Conservation (phyloP, 2,888 invertebrate genomes). For the Xiphydria camelus region DNA sequence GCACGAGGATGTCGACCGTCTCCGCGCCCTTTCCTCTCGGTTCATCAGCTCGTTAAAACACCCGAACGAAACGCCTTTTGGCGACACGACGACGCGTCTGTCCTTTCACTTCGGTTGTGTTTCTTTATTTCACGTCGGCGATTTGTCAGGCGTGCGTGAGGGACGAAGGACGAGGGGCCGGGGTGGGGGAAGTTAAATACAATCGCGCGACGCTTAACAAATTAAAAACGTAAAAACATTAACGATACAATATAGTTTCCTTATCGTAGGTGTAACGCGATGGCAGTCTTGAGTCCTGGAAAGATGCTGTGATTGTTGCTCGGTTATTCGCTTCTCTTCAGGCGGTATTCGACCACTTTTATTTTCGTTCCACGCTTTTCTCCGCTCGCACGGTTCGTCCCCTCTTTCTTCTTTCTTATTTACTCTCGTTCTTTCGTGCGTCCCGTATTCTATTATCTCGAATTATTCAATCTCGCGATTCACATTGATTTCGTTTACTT, state of each 20-base stretch:
- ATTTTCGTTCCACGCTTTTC: slow-evolving; percentile 19
- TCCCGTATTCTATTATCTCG: too few relatives aligned
- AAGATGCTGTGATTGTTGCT: slow-evolving; percentile 50
- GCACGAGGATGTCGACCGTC: too few relatives aligned
- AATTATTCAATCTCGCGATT: slow-evolving; percentile 27
- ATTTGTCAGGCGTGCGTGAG: too few relatives aligned
- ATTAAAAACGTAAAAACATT: slow-evolving; percentile 56
- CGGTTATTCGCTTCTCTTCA: slow-evolving; percentile 40
- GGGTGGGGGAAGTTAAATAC: slow-evolving; percentile 22
- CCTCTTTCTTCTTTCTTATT: slow-evolving; percentile 10
- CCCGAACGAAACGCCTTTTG: too few relatives aligned
- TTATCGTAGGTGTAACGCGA: slow-evolving; percentile 51
- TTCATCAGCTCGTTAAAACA: too few relatives aligned
- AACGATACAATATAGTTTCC: slow-evolving; percentile 52
- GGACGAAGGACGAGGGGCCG: too few relatives aligned
- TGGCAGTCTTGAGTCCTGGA: slow-evolving; percentile 56
- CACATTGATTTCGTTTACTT: slow-evolving; percentile 42
- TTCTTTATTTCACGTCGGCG: too few relatives aligned
- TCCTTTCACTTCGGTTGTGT: too few relatives aligned
- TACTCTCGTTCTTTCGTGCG: slow-evolving; percentile 8
- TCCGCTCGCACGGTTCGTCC: slow-evolving; percentile 21
- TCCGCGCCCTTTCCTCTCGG: too few relatives aligned
- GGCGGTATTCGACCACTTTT: slow-evolving; percentile 4
- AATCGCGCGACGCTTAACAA: slow-evolving; percentile 51
- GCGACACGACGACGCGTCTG: too few relatives aligned